Conservation (phyloP, 1,140 invertebrate species). For the Parapsyche elsis region DNA sequence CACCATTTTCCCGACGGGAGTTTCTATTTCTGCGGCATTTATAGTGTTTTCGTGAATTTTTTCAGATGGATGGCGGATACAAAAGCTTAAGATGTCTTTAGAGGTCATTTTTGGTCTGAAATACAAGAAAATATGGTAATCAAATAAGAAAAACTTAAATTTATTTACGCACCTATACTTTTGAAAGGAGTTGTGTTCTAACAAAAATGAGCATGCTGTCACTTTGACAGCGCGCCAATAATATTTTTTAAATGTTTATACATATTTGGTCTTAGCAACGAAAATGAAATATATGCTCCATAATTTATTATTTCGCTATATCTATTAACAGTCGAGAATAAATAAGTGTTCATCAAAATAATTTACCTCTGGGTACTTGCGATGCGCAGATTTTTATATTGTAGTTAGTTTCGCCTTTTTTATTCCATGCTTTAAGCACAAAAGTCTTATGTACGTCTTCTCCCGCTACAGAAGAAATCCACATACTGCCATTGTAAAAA, state of each 20-base stretch:
- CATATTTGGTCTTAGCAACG: no score
- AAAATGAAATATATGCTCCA: no score
- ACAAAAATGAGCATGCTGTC: background rate
- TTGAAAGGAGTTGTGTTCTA: no score
- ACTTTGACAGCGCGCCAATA: slow-evolving; percentile 20
- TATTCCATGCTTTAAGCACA: slow-evolving; percentile 73
- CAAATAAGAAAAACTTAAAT: no score
- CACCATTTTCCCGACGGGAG: slow-evolving; percentile 47
- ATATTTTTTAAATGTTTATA: background rate
- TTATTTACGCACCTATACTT: no score
- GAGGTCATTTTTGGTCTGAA: background rate
- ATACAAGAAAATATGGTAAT: background rate
- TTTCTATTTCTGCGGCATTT: slow-evolving; percentile 6
- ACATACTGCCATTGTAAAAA: slow-evolving; percentile 76
- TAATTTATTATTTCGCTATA: background rate
- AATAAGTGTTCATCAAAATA: background rate
- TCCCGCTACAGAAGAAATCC: slow-evolving; percentile 75
- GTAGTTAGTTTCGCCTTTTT: slow-evolving; percentile 73
- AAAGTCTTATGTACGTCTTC: slow-evolving; percentile 80
- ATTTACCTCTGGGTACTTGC: slow-evolving; percentile 75
- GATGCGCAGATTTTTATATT: slow-evolving; percentile 75
- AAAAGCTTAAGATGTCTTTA: background rate
- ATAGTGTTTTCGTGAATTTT: background rate
- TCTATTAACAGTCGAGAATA: background rate
- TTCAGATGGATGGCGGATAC: background rate